Evolutionary conservation across 2,797 vertebrate species (phyloP).

Genomic region (Schizothorax lantsangensis): DNA sequence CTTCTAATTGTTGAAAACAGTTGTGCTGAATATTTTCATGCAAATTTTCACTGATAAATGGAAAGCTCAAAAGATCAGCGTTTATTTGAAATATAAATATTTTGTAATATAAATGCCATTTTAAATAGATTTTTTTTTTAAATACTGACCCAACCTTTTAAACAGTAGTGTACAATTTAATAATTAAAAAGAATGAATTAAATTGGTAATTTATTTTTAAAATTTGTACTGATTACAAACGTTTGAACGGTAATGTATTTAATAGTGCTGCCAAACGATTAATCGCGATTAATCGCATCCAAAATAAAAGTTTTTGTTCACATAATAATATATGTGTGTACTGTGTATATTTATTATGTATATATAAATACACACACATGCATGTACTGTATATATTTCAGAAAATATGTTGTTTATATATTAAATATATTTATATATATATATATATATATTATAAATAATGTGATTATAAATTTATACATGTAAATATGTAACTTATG

Average conservation of each 20-base stretch:
- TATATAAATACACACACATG: no score
- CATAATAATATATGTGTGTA: no score
- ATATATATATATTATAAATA: no score
- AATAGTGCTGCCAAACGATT: no score
- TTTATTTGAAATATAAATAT: background rate
- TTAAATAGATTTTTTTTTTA: background rate
- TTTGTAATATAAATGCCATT: background rate
- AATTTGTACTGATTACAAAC: background rate
- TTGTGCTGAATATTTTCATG: background rate
- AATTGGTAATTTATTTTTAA: background rate
- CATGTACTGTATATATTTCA: no score
- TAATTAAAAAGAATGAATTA: background rate
- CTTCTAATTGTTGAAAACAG: background rate
- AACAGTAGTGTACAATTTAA: background rate
- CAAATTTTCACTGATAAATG: background rate
- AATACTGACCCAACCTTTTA: background rate
- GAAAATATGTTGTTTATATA: no score
- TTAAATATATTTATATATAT: no score
- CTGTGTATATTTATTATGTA: no score
- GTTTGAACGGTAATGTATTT: background rate
- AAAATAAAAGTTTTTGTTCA: no score
- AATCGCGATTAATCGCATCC: no score
- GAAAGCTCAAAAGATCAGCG: background rate
- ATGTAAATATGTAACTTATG: no score
- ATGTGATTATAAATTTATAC: no score